Evolutionary conservation across 2,113 vertebrate species (phyloP), one percentile per base, ranked within the genome.

Genomic region (Ascaphus truei): DNA sequence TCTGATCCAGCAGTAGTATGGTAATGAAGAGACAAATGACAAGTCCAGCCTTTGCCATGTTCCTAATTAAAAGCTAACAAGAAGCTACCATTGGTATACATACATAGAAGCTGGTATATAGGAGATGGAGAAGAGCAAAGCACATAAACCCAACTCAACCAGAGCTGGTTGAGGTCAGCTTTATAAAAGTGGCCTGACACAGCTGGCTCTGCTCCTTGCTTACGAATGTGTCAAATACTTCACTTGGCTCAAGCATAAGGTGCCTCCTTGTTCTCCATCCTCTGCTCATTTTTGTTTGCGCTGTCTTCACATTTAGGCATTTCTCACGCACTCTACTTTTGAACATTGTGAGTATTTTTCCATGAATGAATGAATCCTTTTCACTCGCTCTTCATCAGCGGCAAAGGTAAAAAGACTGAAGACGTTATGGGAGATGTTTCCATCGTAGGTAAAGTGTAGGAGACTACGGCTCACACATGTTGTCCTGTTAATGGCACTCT

Each of bases 1-100:
- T 84, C 73, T 86, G 82, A 61, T 89, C 89, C 78, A 91, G 74
- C 59, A 90, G 77, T 5, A 91, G 60, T 29, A 85, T 79, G 66
- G 79, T 78, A 59, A 91, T 72, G 56, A 91, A 82, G 1, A 91
- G 45, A 55, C 83, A 84, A 74, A 90, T 73, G 36, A 0, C 27
- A 75, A 88, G 22, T 68, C 80, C 79, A 2, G 36, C 69, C 75
- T 83, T 86, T 62, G 81, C 85, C 90, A 92, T 92, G 73, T 74
- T 75, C 76, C 20, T 63, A 5, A 23, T 9, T 27, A 36, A 71
- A 33, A 23, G 27, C 22, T 26, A 51, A 30, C 3, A 15, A 37
- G 59, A 47, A 56, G 7, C 31, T 76, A 29, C n/a, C n/a, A n/a
- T n/a, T n/a, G n/a, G n/a, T n/a, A n/a, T n/a, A n/a, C n/a, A n/a